These are phyloP conservation scores for Cyphomyrmex costatus DNA, from an alignment of 1,140 invertebrate genomes.

Conservation along the genomic window DNA sequence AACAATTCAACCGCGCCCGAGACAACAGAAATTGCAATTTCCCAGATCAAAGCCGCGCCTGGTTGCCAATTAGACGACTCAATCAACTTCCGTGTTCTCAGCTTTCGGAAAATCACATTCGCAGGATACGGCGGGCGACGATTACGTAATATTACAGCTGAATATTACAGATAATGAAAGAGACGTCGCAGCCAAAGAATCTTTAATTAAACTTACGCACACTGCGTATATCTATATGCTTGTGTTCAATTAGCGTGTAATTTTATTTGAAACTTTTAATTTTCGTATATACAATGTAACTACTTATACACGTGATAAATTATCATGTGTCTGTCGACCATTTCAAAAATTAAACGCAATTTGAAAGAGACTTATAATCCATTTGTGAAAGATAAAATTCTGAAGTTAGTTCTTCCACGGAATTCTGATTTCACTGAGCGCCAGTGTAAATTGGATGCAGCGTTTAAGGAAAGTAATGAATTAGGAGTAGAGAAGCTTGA, in stretches of 20 bases:
- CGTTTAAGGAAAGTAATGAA: conserved; percentile 44
- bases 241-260: neutral
- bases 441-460: conserved; percentile 29
- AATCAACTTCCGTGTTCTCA: conserved; percentile 26
- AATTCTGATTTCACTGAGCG: conserved; percentile 27
- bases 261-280: neutral
- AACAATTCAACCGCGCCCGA: conserved; percentile 26
- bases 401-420: conserved; percentile 8
- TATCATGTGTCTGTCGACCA: neutral
- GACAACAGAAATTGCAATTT: conserved; percentile 50
- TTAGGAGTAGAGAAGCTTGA: conserved; percentile 25
- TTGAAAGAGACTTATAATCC: neutral
- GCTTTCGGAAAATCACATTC: conserved; percentile 7
- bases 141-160: neutral
- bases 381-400: conserved; percentile 15
- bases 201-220: neutral
- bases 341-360: neutral
- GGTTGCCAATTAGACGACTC: conserved; percentile 50
- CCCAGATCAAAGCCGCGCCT: conserved; percentile 42
- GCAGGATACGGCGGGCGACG: neutral
- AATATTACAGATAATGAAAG: neutral
- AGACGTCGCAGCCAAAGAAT: neutral
- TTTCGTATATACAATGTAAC: too few species aligned
- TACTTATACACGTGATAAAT: neutral
- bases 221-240: neutral